Conservation (phyloP, 2,888 invertebrate genomes). For the Netelia melanura region DNA sequence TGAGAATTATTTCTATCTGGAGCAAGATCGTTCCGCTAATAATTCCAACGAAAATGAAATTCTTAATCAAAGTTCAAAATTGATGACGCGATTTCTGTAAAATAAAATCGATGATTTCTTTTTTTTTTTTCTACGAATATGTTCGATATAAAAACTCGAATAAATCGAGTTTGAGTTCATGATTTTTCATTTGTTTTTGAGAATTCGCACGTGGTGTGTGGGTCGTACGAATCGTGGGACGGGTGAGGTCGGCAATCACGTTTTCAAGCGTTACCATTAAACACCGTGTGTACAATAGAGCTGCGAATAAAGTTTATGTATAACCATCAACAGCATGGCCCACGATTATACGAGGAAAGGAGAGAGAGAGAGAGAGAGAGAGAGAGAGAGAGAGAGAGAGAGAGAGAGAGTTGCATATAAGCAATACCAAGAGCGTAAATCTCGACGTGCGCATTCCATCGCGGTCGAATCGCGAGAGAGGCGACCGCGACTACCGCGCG, state of each 20-base stretch:
- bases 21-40: too few relatives aligned
- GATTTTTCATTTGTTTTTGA: background rate
- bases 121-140: background rate
- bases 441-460: slow-evolving; percentile 65
- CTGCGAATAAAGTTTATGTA: slow-evolving; percentile 14
- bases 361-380: slow-evolving; percentile 24
- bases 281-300: slow-evolving; percentile 22
- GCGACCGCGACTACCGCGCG: slow-evolving; percentile 53
- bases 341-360: slow-evolving; percentile 19
- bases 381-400: slow-evolving; percentile 26
- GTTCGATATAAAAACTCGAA: too few relatives aligned
- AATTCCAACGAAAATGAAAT: too few relatives aligned
- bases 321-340: background rate
- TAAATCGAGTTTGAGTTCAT: too few relatives aligned
- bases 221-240: slow-evolving; percentile 58
- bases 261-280: slow-evolving; percentile 41
- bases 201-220: slow-evolving; percentile 25
- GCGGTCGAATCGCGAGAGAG: slow-evolving; percentile 56
- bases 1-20: too few relatives aligned
- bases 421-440: slow-evolving; percentile 41
- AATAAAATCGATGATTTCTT: background rate
- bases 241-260: slow-evolving; percentile 59
- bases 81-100: too few relatives aligned
- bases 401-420: slow-evolving; percentile 18
- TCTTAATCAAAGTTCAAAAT: too few relatives aligned